phyloP scores from a whole-genome alignment of 2,113 vertebrate genomes.

The Laticauda colubrina region DNA sequence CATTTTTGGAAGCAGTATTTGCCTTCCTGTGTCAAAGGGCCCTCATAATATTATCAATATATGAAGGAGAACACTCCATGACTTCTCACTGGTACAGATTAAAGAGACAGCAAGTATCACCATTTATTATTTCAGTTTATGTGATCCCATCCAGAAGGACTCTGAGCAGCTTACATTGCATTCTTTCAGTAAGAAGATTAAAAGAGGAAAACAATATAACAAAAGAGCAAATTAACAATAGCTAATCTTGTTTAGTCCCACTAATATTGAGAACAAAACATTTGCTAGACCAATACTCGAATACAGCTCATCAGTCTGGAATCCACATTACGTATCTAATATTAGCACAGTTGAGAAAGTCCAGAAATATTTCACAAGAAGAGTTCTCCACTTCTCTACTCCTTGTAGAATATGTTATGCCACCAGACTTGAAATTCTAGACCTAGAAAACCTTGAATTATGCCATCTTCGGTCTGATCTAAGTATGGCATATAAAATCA shows the following conservation, averaged over 20 bases:
- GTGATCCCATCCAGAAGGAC: background rate
- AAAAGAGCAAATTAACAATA: background rate
- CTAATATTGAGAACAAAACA: background rate
- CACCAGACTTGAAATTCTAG: no score
- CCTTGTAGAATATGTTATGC: no score
- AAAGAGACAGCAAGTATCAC: background rate
- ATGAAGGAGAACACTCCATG: background rate
- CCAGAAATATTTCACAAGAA: no score
- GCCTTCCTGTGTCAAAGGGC: background rate
- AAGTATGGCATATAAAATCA: no score
- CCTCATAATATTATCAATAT: background rate
- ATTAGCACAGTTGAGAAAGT: no score
- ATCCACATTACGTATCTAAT: no score
- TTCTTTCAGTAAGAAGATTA: background rate
- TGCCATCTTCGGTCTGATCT: no score
- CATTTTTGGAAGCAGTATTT: background rate
- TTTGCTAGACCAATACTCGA: no score
- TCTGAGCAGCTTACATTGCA: background rate
- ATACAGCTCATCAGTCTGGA: no score
- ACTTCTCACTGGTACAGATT: background rate
- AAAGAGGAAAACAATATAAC: background rate
- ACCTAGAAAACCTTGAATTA: no score
- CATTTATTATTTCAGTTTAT: background rate
- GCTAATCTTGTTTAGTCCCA: background rate
- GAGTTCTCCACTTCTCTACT: no score